Evolutionary conservation across 1,140 invertebrate genomes (phyloP), one percentile per base, ranked within the genome.

Genomic region (Mercenaria mercenaria): DNA sequence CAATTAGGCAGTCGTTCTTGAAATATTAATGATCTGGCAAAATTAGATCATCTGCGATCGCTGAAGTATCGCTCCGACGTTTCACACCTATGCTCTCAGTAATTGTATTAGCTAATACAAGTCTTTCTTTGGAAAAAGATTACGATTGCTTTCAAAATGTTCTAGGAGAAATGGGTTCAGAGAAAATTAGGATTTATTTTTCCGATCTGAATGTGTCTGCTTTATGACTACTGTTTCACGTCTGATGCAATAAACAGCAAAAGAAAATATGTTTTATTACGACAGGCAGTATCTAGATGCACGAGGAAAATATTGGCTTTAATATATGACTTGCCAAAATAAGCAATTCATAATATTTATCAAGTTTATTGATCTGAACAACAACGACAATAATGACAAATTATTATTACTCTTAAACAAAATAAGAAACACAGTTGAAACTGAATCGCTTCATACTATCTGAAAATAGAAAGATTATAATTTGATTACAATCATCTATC

Each of bases 11-110:
- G 91, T 91, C 90, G 80, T 84, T 85, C 86, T 80, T 93, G 90
- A 91, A 92, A 92, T 93, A 93, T 93, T 93, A 91, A 93, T 93
- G 93, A 92, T 85, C 67, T 39, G 26, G 56, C 47, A 56, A 92
- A 93, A 93, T 93, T 93, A 90, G 90, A 93, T 93, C 91, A 93
- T 76, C 81, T 74, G 86, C 61, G 85, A 79, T 91, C 80, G 86
- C 90, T 90, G 91, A 91, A 92, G 90, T 92, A 93, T 91, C 89
- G 72, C 84, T 74, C 85, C 80, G 90, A 91, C 79, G 83, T 88
- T 93, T 93, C 90, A 82, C 93, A 93, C 93, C 92, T 93, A 90
- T 56, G 50, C n/a, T 43, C 52, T 8, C 41, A 85, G 77, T 92
- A 93, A 92, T 92, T 92, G 59, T 80, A 92, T 93, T 91, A 91